Evolutionary conservation across 2,797 vertebrate species (phyloP), one percentile per base, ranked within the genome.

Genomic region (Eurystomus glaucurus): DNA sequence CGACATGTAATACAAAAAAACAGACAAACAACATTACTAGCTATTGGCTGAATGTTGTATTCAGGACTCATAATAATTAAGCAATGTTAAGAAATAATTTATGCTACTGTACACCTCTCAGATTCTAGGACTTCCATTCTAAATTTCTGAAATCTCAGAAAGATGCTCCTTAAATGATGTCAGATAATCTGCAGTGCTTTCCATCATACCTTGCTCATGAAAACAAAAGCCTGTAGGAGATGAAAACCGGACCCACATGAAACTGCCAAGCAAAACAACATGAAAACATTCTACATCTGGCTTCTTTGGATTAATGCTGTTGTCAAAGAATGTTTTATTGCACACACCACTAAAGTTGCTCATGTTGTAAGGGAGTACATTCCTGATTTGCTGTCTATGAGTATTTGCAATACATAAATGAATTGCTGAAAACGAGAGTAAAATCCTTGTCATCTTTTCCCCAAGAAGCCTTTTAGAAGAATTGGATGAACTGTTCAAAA

Each of bases 71-170:
- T 23, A 85, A 43, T 20, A 70, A 90, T 52, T 65, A 83, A 85
- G 52, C 12, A 45, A 41, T 3, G 2, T 19, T 70, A 76, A 77
- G 11, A 74, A 86, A 43, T 39, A 21, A 75, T 60, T 65, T 43
- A 39, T 64, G 41, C 7, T 33, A 52, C n/a, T 0, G 0, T 31
- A 58, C 1, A 0, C 10, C 11, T 52, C 52, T 70, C 26, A 62
- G 37, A 58, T 62, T 61, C 41, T 25, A 85, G 1, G 7, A 33
- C 16, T 77, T 91, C 58, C 14, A 39, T 77, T 77, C 33, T 48
- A 55, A 74, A 74, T 80, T 86, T 66, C 48, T 74, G 60, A 88
- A 88, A 90, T 64, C 14, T 84, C 48, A 37, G 28, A 66, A 69
- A 43, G 19, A 65, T 19, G 9, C 6, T 55, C 9, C 29, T 72